These are phyloP conservation scores for Pollimyrus isidori DNA, from an alignment of 2,113 vertebrate genomes.

Conservation along the genomic window DNA sequence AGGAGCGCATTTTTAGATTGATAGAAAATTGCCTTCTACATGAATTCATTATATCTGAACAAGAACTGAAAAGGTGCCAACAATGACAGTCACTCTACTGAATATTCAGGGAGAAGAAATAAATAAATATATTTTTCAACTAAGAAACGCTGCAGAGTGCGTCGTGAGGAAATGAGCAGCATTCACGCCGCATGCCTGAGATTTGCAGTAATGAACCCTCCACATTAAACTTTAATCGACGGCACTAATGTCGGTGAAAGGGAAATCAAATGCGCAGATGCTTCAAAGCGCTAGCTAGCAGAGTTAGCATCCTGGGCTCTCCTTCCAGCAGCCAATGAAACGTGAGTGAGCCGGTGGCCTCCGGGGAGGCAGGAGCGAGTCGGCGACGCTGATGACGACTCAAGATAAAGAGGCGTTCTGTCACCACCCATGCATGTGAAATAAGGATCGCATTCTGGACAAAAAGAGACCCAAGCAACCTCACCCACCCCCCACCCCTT, in stretches of 20 bases:
- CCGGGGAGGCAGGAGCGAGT: slow-evolving; percentile 24
- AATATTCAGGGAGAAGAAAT: slow-evolving; percentile 33
- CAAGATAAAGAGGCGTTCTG: slow-evolving; percentile 16
- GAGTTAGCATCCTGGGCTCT: slow-evolving; percentile 27
- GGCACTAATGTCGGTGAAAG: slow-evolving; percentile 53
- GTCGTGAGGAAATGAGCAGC: slow-evolving; percentile 42
- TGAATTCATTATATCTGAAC: neutral
- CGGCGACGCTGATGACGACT: slow-evolving; percentile 30
- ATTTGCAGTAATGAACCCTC: slow-evolving; percentile 59
- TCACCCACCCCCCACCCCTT: neutral
- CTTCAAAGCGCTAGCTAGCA: slow-evolving; percentile 56
- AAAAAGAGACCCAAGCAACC: neutral
- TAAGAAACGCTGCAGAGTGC: slow-evolving; percentile 32
- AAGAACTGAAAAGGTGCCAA: neutral
- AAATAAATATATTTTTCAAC: slow-evolving; percentile 30
- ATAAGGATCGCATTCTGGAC: neutral
- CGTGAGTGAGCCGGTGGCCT: slow-evolving; percentile 21
- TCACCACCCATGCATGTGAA: neutral
- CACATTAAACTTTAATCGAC: slow-evolving; percentile 63
- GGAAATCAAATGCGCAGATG: slow-evolving; percentile 49
- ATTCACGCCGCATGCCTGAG: slow-evolving; percentile 45
- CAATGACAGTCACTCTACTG: neutral
- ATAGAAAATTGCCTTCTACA: neutral
- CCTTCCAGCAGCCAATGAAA: neutral
- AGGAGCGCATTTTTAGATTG: neutral